Conservation (phyloP, 2,113 vertebrate species). For the Eretmochelys imbricata region DNA sequence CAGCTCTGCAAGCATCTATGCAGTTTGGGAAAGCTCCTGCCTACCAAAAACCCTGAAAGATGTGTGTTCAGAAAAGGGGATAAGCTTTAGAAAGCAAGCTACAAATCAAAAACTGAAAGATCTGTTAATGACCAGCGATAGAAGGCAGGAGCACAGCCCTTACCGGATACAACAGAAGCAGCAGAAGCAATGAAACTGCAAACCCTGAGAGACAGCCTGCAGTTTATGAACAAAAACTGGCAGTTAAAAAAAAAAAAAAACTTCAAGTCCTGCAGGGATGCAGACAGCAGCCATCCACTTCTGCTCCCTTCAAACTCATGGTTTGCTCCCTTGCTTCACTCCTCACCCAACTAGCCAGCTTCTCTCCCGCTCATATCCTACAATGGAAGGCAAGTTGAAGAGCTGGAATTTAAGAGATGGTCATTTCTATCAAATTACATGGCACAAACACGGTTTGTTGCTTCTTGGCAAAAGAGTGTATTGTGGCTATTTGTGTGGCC, state of each 20-base stretch:
- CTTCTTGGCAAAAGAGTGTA: neutral
- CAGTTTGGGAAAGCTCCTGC: too few species aligned
- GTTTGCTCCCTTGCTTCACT: neutral
- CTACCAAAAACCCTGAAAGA: too few species aligned
- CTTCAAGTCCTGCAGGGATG: neutral
- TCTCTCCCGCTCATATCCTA: neutral
- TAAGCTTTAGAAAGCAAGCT: too few species aligned
- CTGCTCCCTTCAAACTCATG: neutral
- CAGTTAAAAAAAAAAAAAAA: too few species aligned
- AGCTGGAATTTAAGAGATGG: neutral
- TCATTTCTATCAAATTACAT: neutral
- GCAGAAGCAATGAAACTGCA: too few species aligned
- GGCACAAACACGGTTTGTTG: neutral
- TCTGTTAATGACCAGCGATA: too few species aligned
- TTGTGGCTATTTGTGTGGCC: neutral
- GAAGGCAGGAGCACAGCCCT: too few species aligned
- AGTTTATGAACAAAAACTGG: too few species aligned
- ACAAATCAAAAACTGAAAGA: too few species aligned
- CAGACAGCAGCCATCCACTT: neutral
- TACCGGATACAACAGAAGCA: too few species aligned
- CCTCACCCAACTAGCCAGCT: neutral
- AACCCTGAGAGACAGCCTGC: too few species aligned
- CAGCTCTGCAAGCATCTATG: neutral
- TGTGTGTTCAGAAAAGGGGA: too few species aligned
- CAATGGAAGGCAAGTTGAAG: neutral